phyloP scores from a whole-genome alignment of 2,797 vertebrate species.

The Peromyscus eremicus region DNA sequence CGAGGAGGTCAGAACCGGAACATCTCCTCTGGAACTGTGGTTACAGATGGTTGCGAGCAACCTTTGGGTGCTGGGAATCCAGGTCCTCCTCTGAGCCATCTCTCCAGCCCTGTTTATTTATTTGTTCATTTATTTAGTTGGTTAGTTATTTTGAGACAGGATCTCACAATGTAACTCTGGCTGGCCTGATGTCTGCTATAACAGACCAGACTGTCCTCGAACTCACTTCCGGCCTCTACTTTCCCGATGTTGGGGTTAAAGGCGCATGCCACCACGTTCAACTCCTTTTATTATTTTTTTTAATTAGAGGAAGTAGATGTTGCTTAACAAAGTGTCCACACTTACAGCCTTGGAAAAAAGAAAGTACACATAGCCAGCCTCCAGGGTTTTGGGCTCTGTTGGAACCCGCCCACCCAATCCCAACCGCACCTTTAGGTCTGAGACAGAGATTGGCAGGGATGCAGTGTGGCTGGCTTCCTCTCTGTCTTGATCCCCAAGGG shows the following conservation, averaged over 20 bases:
- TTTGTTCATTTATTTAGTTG: neutral
- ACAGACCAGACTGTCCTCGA: neutral
- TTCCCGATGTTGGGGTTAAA: neutral
- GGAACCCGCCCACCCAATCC: neutral
- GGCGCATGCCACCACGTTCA: neutral
- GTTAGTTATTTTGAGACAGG: neutral
- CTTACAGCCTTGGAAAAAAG: neutral
- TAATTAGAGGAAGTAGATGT: slow-evolving; percentile 19
- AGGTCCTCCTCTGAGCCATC: neutral
- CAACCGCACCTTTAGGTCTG: neutral
- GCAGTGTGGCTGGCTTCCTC: neutral
- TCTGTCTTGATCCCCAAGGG: neutral
- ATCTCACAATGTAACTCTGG: neutral
- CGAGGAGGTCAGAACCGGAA: neutral
- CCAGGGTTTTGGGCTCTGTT: neutral
- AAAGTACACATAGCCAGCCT: neutral
- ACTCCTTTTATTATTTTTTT: neutral
- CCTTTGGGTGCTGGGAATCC: neutral
- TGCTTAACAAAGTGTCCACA: neutral
- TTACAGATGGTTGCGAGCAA: neutral
- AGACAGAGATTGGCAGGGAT: neutral
- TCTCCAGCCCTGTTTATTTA: neutral
- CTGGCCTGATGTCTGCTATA: neutral
- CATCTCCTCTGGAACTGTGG: neutral
- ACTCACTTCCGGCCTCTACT: too few species aligned